Base-by-base conservation (phyloP, 2,113 vertebrate species). In the Mirza zaza region DNA sequence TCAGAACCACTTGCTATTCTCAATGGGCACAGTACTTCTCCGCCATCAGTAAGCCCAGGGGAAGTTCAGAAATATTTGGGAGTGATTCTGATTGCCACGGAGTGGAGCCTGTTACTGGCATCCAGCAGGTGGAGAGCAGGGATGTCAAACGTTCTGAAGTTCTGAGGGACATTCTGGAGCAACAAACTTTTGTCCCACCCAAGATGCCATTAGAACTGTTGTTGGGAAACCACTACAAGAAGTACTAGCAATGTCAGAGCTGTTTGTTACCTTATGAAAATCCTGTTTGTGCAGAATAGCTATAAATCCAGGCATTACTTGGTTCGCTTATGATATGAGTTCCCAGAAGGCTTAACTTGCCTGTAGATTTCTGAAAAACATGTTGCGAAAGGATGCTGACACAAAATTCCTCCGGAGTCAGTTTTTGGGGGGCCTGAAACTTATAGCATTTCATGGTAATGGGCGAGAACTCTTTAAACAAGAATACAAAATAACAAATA, bases 291-390 rank as follows among this genome's bases (percentile, higher is more conserved):
- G 27, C 27, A 59, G n/a, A 27, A 84, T 25, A 95, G 77, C 12
- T 85, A 67, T 87, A 81, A 82, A 87, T 81, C 39, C 59, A 91
- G 93, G 92, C 25, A 48, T 84, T 75, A 76, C 34, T 67, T 71
- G 50, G 87, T 61, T 76, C 17, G 17, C 32, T 81, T 91, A 91
- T 4, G 7, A 81, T 68, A 91, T 67, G 88, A 88, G 50, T 79
- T 91, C 95, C 57, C 71, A 91, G 82, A 70, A 50, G 50, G 65
- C n/a, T 96, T 97, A 84, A 52, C 32, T 81, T 84, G 65, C 18
- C 9, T 21, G 6, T 18, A 84, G 71, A 91, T 14, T 94, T 88
- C 65, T 76, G 71, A 85, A 95, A 89, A 89, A 20, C 8, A n/a
- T 29, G 52, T 83, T 67, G 36, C 15, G 59, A 89, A 45, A 17